Conservation (phyloP, 2,888 invertebrate species). For the Drosophila neutralis region DNA sequence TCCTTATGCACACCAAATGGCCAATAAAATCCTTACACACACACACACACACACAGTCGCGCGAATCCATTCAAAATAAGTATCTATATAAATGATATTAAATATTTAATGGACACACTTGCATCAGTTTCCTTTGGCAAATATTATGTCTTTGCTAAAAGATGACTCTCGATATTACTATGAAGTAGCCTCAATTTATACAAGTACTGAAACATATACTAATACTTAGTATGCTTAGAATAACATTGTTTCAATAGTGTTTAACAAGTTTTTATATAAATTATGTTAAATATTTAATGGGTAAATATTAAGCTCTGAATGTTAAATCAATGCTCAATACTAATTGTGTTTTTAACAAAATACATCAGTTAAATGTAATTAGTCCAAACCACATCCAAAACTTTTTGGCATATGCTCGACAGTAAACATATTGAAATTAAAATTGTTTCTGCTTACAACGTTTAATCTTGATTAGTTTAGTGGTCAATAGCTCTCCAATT, state of each 20-base stretch:
- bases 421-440: constrained; percentile 22
- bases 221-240: neutral
- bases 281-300: neutral
- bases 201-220: neutral
- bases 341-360: neutral
- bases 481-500: constrained; percentile 46
- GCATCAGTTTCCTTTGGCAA: neutral
- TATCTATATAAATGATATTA: constrained; percentile 35
- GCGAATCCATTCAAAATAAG: constrained; percentile 18
- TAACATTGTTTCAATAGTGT: neutral
- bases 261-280: neutral
- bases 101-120: constrained; percentile 8
- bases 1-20: constrained; percentile 54
- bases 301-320: neutral
- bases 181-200: neutral
- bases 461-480: constrained; percentile 49
- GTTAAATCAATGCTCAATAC: neutral
- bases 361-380: neutral
- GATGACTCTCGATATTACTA: neutral
- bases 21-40: constrained; percentile 47
- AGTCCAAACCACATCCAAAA: neutral
- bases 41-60: constrained; percentile 6
- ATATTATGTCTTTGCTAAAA: neutral
- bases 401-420: neutral
- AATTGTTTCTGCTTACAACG: constrained; percentile 36